Evolutionary conservation across 2,797 vertebrate species (phyloP).

Genomic region (Limosa lapponica): DNA sequence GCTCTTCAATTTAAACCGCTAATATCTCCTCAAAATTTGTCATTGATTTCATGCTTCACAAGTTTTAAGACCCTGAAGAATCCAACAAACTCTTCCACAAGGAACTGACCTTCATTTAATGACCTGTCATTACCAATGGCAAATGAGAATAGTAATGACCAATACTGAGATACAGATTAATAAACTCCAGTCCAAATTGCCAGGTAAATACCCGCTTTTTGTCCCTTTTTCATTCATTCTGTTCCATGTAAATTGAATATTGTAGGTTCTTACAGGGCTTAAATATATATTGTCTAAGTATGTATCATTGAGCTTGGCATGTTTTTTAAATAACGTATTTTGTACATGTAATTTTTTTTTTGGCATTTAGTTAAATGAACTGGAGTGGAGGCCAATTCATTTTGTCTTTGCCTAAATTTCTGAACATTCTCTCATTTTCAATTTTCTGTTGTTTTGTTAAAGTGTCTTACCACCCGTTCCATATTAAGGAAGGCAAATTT

Average conservation of each 20-base stretch:
- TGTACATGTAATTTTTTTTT: not conserved
- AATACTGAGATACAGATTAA: not conserved
- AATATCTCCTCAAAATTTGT: not conserved
- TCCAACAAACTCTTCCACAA: not conserved
- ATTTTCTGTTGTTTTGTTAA: not conserved
- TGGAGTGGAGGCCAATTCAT: not conserved
- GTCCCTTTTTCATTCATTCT: not conserved
- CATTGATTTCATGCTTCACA: not conserved
- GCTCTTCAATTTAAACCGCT: not conserved
- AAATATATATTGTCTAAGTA: not conserved
- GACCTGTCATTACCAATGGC: not conserved
- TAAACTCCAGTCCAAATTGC: not conserved
- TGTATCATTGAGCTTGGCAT: not conserved
- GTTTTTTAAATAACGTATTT: not conserved
- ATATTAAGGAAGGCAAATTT: not conserved
- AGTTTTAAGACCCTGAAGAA: conserved; percentile 14
- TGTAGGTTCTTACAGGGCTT: not conserved
- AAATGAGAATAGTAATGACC: not conserved
- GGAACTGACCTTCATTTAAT: not conserved
- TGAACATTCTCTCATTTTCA: not conserved
- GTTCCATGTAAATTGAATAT: not conserved
- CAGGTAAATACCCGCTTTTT: not conserved
- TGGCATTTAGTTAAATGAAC: not conserved
- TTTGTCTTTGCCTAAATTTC: not conserved
- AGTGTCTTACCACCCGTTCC: not conserved